Evolutionary conservation across 2,797 vertebrate genomes (phyloP).

Genomic region (Neoniphon sammara): DNA sequence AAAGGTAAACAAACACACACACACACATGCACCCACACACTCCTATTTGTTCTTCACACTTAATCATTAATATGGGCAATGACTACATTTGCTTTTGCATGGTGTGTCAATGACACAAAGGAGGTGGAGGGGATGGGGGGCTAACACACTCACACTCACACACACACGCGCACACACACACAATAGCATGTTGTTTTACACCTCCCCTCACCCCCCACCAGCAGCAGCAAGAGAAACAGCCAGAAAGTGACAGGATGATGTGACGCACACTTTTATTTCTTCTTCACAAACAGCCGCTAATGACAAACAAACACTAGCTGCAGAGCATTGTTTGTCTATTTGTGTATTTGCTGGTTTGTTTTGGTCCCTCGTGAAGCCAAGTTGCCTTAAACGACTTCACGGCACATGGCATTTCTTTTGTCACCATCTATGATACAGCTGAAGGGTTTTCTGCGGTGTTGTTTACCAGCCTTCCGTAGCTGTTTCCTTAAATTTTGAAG

Average conservation of each 20-base stretch:
- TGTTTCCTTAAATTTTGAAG: no score
- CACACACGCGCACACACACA: constrained; percentile 7
- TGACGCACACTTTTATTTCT: not conserved
- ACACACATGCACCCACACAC: constrained; percentile 16
- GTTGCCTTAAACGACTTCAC: not conserved
- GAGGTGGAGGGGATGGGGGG: no score
- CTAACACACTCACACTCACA: no score
- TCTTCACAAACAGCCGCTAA: constrained; percentile 20
- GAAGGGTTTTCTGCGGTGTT: not conserved
- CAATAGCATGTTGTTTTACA: constrained; percentile 22
- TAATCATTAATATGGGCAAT: constrained; percentile 16
- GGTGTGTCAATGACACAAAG: no score
- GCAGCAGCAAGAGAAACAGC: not conserved
- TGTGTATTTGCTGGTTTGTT: constrained; percentile 8
- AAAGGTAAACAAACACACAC: constrained; percentile 51
- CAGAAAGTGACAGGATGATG: constrained; percentile 3
- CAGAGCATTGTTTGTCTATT: constrained; percentile 3
- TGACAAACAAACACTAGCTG: not conserved
- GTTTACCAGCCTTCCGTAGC: no score
- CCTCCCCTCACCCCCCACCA: not conserved
- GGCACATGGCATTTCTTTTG: constrained; percentile 3
- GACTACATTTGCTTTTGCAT: constrained; percentile 33
- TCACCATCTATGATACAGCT: not conserved
- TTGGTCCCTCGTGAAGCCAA: not conserved
- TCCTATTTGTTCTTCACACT: constrained; percentile 29